Evolutionary conservation across 2,797 vertebrate species (phyloP).

Genomic region (Scarus forsteni): DNA sequence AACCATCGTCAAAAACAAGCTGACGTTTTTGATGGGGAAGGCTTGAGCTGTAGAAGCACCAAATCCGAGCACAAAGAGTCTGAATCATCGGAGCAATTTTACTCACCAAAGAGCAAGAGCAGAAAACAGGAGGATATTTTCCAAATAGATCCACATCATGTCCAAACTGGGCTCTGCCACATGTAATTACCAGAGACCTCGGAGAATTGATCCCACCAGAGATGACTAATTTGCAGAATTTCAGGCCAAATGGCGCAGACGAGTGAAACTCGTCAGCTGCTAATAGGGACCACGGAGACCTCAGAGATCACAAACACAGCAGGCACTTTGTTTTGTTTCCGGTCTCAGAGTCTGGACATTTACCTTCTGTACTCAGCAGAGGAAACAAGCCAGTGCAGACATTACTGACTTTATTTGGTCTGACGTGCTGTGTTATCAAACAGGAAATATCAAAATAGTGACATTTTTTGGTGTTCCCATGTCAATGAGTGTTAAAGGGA

Average conservation of each 20-base stretch:
- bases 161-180: neutral
- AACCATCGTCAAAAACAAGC: neutral
- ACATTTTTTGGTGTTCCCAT: too few species aligned
- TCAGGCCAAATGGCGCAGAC: neutral
- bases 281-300: too few species aligned
- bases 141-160: slow-evolving; percentile 26
- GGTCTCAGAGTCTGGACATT: neutral
- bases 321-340: neutral
- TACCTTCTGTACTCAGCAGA: neutral
- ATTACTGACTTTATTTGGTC: too few species aligned
- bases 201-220: neutral
- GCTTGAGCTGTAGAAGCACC: neutral
- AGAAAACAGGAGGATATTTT: slow-evolving; percentile 18
- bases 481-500: too few species aligned
- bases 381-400: neutral
- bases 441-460: too few species aligned
- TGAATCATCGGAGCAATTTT: slow-evolving; percentile 8
- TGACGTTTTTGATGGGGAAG: neutral
- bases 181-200: slow-evolving; percentile 16
- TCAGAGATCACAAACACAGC: neutral
- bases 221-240: slow-evolving; percentile 14
- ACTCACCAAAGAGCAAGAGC: neutral
- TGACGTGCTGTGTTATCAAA: too few species aligned
- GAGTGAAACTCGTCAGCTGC: neutral
- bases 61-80: neutral